Evolutionary conservation across 2,113 vertebrate species (phyloP).

Genomic region (Rhynchomys soricoides): DNA sequence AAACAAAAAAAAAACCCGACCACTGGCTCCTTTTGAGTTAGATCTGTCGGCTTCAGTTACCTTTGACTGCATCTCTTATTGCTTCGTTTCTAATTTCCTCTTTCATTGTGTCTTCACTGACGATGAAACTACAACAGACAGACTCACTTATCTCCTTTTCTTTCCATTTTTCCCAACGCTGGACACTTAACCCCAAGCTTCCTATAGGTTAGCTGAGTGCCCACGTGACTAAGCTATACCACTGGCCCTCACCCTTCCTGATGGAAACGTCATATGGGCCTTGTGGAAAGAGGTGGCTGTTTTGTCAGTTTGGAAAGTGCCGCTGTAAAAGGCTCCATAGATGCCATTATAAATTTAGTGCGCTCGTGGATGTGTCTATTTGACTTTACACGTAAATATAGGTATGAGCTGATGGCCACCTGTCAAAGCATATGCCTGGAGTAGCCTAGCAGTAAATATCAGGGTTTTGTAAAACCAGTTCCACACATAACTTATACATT

Average conservation of each 20-base stretch:
- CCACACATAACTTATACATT: background rate
- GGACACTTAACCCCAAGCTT: no score
- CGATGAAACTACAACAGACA: no score
- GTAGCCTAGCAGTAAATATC: background rate
- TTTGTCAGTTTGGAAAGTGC: background rate
- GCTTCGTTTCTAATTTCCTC: background rate
- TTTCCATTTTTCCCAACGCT: background rate
- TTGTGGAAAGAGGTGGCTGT: no score
- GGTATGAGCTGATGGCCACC: background rate
- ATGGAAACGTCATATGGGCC: background rate
- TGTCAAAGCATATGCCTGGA: background rate
- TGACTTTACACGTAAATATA: conserved; percentile 10
- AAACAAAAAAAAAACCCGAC: background rate
- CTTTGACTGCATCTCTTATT: background rate
- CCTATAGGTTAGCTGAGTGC: background rate
- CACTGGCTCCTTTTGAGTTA: background rate
- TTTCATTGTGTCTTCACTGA: background rate
- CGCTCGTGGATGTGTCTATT: background rate
- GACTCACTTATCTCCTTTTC: background rate
- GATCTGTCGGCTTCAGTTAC: background rate
- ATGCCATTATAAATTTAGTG: background rate
- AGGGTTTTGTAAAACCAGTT: background rate
- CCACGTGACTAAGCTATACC: no score
- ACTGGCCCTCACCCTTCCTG: background rate
- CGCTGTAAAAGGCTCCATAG: no score